Conservation (phyloP, 2,113 vertebrate species). For the Phalacrocorax carbo region DNA sequence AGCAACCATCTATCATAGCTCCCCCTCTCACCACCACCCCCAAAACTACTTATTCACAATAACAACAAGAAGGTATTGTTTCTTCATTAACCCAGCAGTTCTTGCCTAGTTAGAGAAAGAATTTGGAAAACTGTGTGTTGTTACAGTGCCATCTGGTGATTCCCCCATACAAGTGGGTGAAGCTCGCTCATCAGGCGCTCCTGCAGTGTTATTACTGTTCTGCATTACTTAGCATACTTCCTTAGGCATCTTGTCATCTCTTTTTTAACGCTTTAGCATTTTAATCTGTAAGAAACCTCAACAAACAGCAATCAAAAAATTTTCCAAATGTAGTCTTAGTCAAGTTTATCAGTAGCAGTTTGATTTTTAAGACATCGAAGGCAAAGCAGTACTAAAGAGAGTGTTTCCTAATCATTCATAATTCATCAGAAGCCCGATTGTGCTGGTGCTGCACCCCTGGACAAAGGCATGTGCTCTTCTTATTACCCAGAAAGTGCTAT, state of each 20-base stretch:
- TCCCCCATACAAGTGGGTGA: neutral
- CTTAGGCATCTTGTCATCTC: neutral
- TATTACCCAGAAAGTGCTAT: neutral
- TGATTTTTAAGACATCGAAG: constrained; percentile 55
- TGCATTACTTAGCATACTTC: neutral
- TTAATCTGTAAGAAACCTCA: constrained; percentile 9
- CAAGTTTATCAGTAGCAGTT: constrained; percentile 44
- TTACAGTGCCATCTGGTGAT: constrained; percentile 65
- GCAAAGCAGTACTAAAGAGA: constrained; percentile 14
- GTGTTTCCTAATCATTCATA: constrained; percentile 42
- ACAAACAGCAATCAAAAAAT: constrained; percentile 53
- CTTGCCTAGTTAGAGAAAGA: neutral
- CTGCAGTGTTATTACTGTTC: neutral
- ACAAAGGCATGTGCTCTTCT: neutral
- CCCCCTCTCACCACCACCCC: neutral
- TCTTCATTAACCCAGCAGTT: neutral
- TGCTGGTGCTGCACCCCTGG: neutral
- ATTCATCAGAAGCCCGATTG: neutral
- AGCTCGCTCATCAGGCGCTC: neutral
- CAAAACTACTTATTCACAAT: neutral
- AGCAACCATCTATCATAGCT: neutral
- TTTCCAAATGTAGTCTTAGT: constrained; percentile 62
- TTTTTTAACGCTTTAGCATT: constrained; percentile 14
- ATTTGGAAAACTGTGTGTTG: neutral
- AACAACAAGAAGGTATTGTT: neutral